Evolutionary conservation across 1,140 invertebrate species (phyloP).

Genomic region (Galleria mellonella): DNA sequence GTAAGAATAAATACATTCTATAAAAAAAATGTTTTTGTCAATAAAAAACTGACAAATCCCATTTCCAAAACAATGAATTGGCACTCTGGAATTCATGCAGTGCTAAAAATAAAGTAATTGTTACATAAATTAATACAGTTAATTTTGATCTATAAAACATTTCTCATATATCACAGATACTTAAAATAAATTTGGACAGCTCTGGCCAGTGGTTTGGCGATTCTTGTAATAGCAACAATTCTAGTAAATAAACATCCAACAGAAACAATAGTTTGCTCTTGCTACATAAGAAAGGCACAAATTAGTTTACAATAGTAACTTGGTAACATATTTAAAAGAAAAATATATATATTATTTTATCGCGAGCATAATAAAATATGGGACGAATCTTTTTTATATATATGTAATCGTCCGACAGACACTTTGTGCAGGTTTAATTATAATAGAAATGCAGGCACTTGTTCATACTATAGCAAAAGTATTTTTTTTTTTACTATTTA

Average conservation of each 20-base stretch:
- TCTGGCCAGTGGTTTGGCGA: slow-evolving; percentile 16
- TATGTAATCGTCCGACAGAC: slow-evolving; percentile 16
- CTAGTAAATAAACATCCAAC: slow-evolving; percentile 14
- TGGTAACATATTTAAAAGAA: slow-evolving; percentile 41
- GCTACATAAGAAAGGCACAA: slow-evolving; percentile 30
- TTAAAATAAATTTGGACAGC: slow-evolving; percentile 32
- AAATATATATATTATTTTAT: slow-evolving; percentile 12
- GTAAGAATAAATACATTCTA: slow-evolving; percentile 24
- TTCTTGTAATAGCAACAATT: slow-evolving; percentile 16
- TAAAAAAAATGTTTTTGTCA: slow-evolving; percentile 40
- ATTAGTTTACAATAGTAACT: slow-evolving; percentile 35
- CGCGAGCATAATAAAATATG: slow-evolving; percentile 3
- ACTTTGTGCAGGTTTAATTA: slow-evolving; percentile 12
- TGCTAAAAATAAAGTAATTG: slow-evolving; percentile 6
- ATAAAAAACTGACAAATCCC: slow-evolving; percentile 43
- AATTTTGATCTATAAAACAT: slow-evolving; percentile 5
- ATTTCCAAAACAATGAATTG: slow-evolving; percentile 44
- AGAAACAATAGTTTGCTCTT: slow-evolving; percentile 13
- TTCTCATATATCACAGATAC: slow-evolving; percentile 42
- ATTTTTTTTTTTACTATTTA: too few species aligned
- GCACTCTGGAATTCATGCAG: slow-evolving; percentile 35
- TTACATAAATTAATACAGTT: slow-evolving; percentile 1
- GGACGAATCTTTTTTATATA: background rate
- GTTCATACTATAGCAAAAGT: too few species aligned
- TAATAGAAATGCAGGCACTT: too few species aligned